Evolutionary conservation across 2,888 invertebrate genomes (phyloP).

Genomic region (Hypomecis atomaria): DNA sequence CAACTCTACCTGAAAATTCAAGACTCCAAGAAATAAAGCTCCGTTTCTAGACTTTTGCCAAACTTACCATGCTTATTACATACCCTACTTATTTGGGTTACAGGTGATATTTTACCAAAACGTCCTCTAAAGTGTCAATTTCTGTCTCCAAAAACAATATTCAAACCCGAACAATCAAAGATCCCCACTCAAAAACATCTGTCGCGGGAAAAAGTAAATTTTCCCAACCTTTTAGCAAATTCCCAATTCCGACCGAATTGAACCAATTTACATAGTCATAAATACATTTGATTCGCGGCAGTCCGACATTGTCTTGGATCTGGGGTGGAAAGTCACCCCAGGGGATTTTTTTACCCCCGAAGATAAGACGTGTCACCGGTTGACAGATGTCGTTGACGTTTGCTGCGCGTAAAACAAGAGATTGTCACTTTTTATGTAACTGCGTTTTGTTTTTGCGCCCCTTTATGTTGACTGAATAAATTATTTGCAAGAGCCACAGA

Average conservation of each 20-base stretch:
- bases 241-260: constrained; percentile 66
- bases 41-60: no score
- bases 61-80: no score
- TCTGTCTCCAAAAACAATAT: constrained; percentile 39
- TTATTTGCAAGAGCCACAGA: not conserved
- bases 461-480: constrained; percentile 14
- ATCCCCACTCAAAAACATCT: constrained; percentile 59
- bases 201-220: constrained; percentile 59
- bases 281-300: constrained; percentile 74
- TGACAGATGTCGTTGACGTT: constrained; percentile 80
- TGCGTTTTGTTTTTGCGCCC: constrained; percentile 39
- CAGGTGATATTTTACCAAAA: constrained; percentile 10
- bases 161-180: constrained; percentile 51
- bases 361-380: constrained; percentile 78
- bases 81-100: no score
- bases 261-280: constrained; percentile 83
- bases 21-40: no score
- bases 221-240: constrained; percentile 62
- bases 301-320: constrained; percentile 56
- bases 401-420: constrained; percentile 70
- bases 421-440: constrained; percentile 49
- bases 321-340: constrained; percentile 54
- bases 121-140: constrained; percentile 23
- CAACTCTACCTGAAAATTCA: no score
- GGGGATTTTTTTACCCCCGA: constrained; percentile 66